A percentile compares a stretch with the other conserved stretches of the same genome.
Evolutionary conservation across 2,797 vertebrate genomes (phyloP).

Genomic region (Fringilla coelebs): DNA sequence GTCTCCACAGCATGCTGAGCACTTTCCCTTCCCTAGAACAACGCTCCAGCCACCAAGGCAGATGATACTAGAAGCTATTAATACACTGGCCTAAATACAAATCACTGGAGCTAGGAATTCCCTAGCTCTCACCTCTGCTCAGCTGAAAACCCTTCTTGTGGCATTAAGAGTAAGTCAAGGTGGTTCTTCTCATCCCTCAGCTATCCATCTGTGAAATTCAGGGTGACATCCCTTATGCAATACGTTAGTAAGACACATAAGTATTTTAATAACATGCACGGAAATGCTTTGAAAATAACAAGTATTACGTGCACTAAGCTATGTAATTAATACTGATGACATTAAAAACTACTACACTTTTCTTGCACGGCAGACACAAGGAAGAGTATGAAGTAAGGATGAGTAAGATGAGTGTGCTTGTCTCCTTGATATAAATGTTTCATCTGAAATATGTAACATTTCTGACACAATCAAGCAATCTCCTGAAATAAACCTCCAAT

Average conservation of each 20-base stretch:
- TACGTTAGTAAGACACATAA: neutral
- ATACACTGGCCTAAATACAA: constrained; percentile 50
- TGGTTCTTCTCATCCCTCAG: neutral
- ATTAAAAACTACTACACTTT: neutral
- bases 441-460: neutral
- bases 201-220: neutral
- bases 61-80: constrained; percentile 7
- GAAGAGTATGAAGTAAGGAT: neutral
- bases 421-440: neutral
- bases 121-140: constrained; percentile 19
- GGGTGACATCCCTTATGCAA: neutral
- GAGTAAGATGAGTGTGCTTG: neutral
- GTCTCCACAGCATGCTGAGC: rapidly evolving
- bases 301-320: neutral
- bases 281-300: neutral
- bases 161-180: neutral
- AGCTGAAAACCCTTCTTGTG: neutral
- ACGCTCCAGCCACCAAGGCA: neutral
- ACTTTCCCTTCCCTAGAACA: neutral
- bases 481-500: neutral
- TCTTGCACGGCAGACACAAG: neutral
- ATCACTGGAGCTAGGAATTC: constrained; percentile 8
- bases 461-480: neutral
- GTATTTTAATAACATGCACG: neutral
- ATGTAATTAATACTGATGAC: neutral